Percentiles rank a stretch among this genome's conserved stretches.
phyloP scores from a whole-genome alignment of 2,888 invertebrate genomes.

The Netelia virgata region DNA sequence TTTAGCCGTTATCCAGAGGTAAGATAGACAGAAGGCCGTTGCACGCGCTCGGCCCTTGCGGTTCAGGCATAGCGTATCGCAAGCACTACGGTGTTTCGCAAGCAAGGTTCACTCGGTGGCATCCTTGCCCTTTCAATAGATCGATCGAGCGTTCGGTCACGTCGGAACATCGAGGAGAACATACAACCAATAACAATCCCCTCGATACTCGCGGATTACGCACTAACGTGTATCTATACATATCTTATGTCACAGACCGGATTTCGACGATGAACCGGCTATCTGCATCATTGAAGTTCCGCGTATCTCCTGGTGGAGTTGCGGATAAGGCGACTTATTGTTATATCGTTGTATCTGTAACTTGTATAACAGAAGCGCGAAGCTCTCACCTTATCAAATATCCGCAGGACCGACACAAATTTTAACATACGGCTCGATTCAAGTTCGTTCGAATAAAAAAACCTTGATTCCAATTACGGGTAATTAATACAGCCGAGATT shows the following conservation, averaged over 20 bases:
- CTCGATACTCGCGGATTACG: slow-evolving; percentile 4
- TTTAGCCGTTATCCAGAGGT: slow-evolving; percentile 63
- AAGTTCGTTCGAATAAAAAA: no score
- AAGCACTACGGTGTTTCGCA: neutral
- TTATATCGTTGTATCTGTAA: no score
- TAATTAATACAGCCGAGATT: no score
- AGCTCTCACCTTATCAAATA: no score
- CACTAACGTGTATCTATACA: neutral
- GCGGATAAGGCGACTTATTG: no score
- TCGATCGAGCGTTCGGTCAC: slow-evolving; percentile 30
- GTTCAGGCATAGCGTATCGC: neutral
- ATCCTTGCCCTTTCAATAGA: slow-evolving; percentile 8
- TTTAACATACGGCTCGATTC: no score
- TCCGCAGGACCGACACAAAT: no score
- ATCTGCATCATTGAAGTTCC: slow-evolving; percentile 11
- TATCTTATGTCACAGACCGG: slow-evolving; percentile 7
- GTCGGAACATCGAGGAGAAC: slow-evolving; percentile 7
- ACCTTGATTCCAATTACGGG: no score
- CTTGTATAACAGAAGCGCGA: no score
- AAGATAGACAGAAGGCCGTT: slow-evolving; percentile 7
- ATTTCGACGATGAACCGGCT: slow-evolving; percentile 13
- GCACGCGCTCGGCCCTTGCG: neutral
- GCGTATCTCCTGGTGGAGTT: neutral
- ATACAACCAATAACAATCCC: neutral
- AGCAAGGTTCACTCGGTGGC: neutral